Conservation (phyloP, 2,113 vertebrate species). For the Nibea albiflora region DNA sequence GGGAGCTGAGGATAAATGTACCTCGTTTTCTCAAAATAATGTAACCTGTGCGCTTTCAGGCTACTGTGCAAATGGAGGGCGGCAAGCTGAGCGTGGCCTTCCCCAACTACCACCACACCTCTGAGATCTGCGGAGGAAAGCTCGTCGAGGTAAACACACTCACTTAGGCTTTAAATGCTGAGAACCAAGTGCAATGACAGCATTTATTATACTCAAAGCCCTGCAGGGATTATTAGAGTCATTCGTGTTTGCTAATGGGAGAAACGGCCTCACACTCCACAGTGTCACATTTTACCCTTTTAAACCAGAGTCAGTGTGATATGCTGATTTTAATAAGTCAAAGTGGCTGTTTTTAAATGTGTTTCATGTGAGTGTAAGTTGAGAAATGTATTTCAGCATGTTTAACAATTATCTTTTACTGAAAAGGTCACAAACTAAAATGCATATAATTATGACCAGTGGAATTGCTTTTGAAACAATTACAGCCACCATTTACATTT, state of each 20-base stretch:
- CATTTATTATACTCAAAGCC: slow-evolving; percentile 43
- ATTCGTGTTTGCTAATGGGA: slow-evolving; percentile 18
- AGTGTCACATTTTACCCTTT: slow-evolving; percentile 14
- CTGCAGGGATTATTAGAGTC: slow-evolving; percentile 36
- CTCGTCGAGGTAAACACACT: slow-evolving; percentile 82
- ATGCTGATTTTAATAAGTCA: background rate
- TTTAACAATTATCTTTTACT: background rate
- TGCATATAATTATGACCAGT: background rate
- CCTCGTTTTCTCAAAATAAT: background rate
- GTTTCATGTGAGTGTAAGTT: background rate
- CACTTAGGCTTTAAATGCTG: slow-evolving; percentile 15
- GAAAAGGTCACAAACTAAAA: background rate
- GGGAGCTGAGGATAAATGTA: slow-evolving; percentile 40
- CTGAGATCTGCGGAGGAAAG: slow-evolving; percentile 75
- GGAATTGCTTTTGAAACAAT: background rate
- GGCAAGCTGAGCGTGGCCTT: slow-evolving; percentile 80
- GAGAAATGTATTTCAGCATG: background rate
- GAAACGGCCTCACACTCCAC: slow-evolving; percentile 4
- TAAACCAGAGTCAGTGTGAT: background rate
- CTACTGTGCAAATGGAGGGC: slow-evolving; percentile 74
- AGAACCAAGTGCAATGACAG: slow-evolving; percentile 1
- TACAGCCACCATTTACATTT: background rate
- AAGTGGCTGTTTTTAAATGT: background rate
- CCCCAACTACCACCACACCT: slow-evolving; percentile 88
- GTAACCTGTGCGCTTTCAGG: slow-evolving; percentile 65